Percentiles rank a stretch among this genome's conserved stretches.
Conservation (phyloP, 1,140 invertebrate species). For the Lysiphlebus fabarum region DNA sequence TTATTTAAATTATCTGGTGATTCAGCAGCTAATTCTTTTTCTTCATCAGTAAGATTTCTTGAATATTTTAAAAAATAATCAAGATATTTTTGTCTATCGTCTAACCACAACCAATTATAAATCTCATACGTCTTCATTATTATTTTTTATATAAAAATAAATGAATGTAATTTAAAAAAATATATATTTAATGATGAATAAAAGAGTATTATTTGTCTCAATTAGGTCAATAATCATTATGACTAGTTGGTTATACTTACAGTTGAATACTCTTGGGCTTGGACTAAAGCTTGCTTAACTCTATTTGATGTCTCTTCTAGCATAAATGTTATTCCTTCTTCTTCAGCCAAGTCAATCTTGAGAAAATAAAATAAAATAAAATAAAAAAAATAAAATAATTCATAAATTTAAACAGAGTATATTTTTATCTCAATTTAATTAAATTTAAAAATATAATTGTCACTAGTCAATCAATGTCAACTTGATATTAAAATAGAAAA, state of each 20-base stretch:
- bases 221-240: conserved; percentile 20
- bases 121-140: conserved; percentile 37
- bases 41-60: conserved; percentile 59
- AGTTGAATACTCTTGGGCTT: conserved; percentile 35
- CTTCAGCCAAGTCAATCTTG: conserved; percentile 40
- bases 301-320: conserved; percentile 45
- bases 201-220: conserved; percentile 9
- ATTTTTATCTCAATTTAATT: too few relatives aligned
- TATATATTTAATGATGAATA: too few relatives aligned
- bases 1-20: conserved; percentile 44
- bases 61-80: conserved; percentile 66
- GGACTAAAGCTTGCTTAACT: conserved; percentile 36
- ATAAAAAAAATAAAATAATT: not conserved
- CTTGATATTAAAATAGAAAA: too few relatives aligned
- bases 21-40: conserved; percentile 52
- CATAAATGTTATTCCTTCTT: conserved; percentile 45
- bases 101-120: conserved; percentile 66
- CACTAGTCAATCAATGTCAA: too few relatives aligned
- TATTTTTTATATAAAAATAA: not conserved
- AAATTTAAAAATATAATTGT: too few relatives aligned
- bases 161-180: not conserved
- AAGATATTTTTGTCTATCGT: conserved; percentile 62
- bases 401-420: not conserved
- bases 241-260: conserved; percentile 29
- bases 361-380: not conserved